Conservation (phyloP, 2,113 vertebrate species). For the Neolamprologus kungweensis region DNA sequence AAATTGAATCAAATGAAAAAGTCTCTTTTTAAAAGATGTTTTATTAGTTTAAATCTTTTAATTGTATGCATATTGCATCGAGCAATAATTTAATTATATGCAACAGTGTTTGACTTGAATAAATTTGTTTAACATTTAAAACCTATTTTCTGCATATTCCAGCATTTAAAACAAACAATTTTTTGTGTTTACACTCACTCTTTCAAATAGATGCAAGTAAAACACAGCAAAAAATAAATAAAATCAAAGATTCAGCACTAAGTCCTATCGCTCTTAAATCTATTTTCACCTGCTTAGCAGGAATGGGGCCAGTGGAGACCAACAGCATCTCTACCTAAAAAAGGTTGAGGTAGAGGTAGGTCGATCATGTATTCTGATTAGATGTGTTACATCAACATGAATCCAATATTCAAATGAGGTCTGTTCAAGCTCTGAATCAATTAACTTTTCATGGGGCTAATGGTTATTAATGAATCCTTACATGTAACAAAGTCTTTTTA, state of each 20-base stretch:
- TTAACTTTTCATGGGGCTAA: conserved; percentile 35
- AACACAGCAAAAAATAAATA: not conserved
- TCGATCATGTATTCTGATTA: not conserved
- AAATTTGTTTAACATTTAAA: not conserved
- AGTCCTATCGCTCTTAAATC: not conserved
- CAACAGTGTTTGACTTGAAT: not conserved
- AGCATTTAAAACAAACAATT: not conserved
- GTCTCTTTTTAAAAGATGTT: not conserved
- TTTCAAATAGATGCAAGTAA: not conserved
- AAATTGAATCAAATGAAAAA: not conserved
- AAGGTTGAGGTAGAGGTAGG: not conserved
- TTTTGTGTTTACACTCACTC: not conserved
- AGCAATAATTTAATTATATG: not conserved
- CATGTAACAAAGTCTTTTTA: conserved; percentile 9
- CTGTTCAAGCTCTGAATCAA: conserved; percentile 23
- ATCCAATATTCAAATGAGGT: not conserved
- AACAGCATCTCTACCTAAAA: not conserved
- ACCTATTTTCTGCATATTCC: not conserved
- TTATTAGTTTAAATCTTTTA: not conserved
- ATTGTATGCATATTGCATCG: not conserved
- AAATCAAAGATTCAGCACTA: not conserved
- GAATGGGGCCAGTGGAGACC: not conserved
- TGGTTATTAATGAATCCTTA: conserved; percentile 31
- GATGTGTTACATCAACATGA: conserved; percentile 17
- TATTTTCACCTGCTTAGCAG: not conserved